These are phyloP conservation scores for Dendrophyllia cribrosa DNA, from an alignment of 64 coral and sea anemone species.

Conservation along the genomic window DNA sequence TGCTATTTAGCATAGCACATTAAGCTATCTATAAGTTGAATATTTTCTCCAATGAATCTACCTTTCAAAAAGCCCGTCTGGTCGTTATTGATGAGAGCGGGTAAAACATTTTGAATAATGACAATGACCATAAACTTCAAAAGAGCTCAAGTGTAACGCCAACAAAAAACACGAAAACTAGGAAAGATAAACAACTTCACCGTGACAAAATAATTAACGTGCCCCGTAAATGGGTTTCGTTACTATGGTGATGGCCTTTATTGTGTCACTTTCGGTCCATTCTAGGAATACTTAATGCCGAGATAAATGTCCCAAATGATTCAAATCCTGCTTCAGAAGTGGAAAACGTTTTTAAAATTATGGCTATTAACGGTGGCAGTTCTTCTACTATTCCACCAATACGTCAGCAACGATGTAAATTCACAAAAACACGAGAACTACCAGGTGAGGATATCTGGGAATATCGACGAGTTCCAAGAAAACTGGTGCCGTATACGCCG, in stretches of 20 bases:
- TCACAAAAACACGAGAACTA: not conserved
- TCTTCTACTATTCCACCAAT: not conserved
- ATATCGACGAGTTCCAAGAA: constrained; percentile 58
- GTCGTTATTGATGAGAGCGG: no score
- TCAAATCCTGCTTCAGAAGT: not conserved
- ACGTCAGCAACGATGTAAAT: not conserved
- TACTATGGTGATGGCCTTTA: not conserved
- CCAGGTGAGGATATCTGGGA: not conserved
- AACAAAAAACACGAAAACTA: not conserved
- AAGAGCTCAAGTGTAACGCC: not conserved
- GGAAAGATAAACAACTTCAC: not conserved
- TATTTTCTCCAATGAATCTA: no score
- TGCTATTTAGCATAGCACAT: no score
- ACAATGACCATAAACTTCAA: no score
- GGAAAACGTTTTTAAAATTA: constrained; percentile 16
- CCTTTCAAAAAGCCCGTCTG: no score
- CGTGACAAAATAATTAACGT: not conserved
- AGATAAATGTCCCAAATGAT: constrained; percentile 6
- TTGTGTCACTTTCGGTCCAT: no score
- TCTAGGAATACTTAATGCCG: not conserved
- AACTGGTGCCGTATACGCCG: constrained; percentile 84
- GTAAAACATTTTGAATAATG: no score
- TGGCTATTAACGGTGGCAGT: constrained; percentile 13
- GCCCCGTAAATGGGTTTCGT: not conserved
- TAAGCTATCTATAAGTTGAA: no score